Percentiles rank a stretch among this genome's conserved stretches.
These are phyloP conservation scores for Lindbergichthys nudifrons DNA, from an alignment of 2,797 vertebrate species.

Conservation along the genomic window DNA sequence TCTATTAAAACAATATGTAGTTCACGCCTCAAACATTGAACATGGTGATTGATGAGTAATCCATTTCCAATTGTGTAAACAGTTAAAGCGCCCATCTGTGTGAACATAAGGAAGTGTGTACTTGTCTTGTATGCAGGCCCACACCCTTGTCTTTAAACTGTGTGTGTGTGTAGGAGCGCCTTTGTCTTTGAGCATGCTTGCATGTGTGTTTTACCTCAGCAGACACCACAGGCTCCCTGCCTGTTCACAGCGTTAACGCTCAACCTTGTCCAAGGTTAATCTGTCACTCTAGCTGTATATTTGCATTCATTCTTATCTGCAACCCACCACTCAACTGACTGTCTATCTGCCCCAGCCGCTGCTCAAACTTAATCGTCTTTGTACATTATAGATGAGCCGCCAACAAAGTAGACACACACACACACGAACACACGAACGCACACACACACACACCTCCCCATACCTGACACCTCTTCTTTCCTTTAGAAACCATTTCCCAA, in stretches of 20 bases:
- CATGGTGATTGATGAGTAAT: constrained; percentile 43
- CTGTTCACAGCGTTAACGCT: constrained; percentile 68
- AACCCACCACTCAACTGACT: constrained; percentile 80
- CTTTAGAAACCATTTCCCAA: constrained; percentile 30
- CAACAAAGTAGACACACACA: constrained; percentile 55
- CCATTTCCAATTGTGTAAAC: constrained; percentile 29
- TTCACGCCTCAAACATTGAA: not conserved
- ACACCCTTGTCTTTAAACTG: constrained; percentile 36
- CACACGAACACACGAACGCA: constrained; percentile 24
- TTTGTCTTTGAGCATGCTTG: constrained; percentile 22
- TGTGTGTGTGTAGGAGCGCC: not conserved
- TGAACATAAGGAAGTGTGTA: not conserved
- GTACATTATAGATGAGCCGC: constrained; percentile 84
- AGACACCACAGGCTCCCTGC: constrained; percentile 50
- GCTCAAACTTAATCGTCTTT: constrained; percentile 83
- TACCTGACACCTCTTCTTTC: constrained; percentile 23
- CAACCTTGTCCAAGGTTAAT: constrained; percentile 88
- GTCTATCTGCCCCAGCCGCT: constrained; percentile 74
- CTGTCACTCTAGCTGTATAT: constrained; percentile 86
- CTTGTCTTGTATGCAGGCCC: constrained; percentile 5
- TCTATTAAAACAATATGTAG: not conserved
- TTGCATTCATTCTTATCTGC: constrained; percentile 88
- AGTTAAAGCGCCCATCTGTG: constrained; percentile 11
- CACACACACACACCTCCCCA: constrained; percentile 27
- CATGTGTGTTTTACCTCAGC: constrained; percentile 52